Evolutionary conservation across 2,113 vertebrate genomes (phyloP).

Genomic region (Rhipidura dahli): DNA sequence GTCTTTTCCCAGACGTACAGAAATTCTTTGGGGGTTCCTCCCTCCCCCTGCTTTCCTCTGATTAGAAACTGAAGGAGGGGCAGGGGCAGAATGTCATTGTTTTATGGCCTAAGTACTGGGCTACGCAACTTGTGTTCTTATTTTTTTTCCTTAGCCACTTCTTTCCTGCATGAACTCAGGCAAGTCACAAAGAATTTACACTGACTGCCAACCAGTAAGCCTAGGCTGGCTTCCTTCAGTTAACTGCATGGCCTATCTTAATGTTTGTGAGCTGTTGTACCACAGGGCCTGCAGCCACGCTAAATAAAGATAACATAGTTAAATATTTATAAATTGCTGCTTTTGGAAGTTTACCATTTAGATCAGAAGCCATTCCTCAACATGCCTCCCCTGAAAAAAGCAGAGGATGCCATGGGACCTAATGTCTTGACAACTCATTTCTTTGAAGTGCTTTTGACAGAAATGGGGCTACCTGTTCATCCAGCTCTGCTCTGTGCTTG

Average conservation of each 20-base stretch:
- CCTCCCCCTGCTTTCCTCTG: rapidly evolving
- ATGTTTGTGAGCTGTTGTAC: neutral
- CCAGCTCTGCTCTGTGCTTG: neutral
- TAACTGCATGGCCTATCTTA: neutral
- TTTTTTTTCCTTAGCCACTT: neutral
- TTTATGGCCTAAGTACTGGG: neutral
- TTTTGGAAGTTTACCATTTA: neutral
- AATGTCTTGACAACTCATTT: neutral
- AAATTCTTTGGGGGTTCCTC: neutral
- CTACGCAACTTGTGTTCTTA: neutral
- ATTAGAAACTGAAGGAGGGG: neutral
- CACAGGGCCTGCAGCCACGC: neutral
- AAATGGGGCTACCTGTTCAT: neutral
- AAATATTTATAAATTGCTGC: constrained; percentile 17
- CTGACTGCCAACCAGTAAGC: neutral
- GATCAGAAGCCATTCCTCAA: neutral
- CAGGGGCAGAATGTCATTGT: neutral
- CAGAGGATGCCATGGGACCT: neutral
- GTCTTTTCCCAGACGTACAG: neutral
- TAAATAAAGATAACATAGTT: neutral
- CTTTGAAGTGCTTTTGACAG: constrained; percentile 19
- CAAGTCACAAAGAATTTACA: neutral
- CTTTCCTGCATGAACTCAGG: neutral
- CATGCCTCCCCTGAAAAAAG: neutral
- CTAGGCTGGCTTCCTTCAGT: neutral